phyloP scores from a whole-genome alignment of 1,140 invertebrate genomes.

The Monomorium pharaonis region DNA sequence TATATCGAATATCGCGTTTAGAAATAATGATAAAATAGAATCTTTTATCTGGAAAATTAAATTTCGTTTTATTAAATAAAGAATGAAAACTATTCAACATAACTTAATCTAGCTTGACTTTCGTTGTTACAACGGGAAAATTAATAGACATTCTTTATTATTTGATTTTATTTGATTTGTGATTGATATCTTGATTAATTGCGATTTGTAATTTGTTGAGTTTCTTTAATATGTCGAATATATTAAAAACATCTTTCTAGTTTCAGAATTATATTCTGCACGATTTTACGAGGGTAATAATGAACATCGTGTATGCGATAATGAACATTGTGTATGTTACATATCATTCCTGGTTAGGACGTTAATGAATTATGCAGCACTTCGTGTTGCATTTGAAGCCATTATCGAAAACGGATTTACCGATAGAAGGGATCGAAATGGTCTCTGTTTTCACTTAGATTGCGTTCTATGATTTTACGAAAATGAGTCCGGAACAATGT shows the following conservation, averaged over 20 bases:
- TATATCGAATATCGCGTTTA: background rate
- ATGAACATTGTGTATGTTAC: background rate
- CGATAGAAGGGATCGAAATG: slow-evolving; percentile 13
- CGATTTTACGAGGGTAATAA: background rate
- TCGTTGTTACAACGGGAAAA: background rate
- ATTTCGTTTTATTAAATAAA: background rate
- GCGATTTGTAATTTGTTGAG: background rate
- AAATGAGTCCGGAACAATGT: slow-evolving; percentile 11
- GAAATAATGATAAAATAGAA: background rate
- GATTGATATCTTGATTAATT: background rate
- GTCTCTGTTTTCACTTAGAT: slow-evolving; percentile 20
- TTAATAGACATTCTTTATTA: background rate
- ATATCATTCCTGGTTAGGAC: background rate
- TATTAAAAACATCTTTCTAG: slow-evolving; percentile 2
- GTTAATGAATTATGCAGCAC: slow-evolving; percentile 41
- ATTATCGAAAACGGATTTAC: slow-evolving; percentile 32
- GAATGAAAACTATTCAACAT: background rate
- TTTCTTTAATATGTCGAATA: background rate
- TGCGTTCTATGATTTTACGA: background rate
- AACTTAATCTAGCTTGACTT: background rate
- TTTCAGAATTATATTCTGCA: background rate
- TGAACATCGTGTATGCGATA: background rate
- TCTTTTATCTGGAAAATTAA: background rate
- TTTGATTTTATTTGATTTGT: background rate
- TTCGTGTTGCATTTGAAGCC: background rate